Evolutionary conservation across 2,888 invertebrate species (phyloP).

Genomic region (Saturnia pavonia): DNA sequence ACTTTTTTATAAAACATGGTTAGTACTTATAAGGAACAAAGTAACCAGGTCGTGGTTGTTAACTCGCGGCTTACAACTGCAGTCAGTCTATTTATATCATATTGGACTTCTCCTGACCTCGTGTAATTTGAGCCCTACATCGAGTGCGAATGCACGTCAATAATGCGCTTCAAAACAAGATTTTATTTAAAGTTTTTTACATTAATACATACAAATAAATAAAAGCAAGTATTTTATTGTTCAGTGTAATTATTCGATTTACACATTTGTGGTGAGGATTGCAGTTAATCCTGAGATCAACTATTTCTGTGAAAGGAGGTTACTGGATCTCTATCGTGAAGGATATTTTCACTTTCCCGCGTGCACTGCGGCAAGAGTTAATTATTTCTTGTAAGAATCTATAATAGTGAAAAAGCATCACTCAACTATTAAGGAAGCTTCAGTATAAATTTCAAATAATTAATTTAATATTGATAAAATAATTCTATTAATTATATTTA

Average conservation of each 20-base stretch:
- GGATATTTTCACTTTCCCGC: neutral
- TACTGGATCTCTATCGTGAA: neutral
- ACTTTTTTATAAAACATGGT: slow-evolving; percentile 33
- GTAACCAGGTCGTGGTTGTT: slow-evolving; percentile 59
- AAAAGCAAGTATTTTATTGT: neutral
- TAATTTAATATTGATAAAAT: neutral
- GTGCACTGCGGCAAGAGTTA: neutral
- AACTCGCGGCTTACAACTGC: slow-evolving; percentile 35
- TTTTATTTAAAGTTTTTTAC: neutral
- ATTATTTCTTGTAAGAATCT: neutral
- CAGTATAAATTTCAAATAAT: neutral
- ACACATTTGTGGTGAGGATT: neutral
- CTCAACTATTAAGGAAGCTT: neutral
- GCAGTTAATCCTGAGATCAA: neutral
- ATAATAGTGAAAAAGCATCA: neutral
- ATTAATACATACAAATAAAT: neutral
- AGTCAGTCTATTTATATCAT: slow-evolving; percentile 55
- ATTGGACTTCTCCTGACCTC: slow-evolving; percentile 34
- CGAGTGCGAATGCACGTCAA: slow-evolving; percentile 20
- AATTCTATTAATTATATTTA: neutral
- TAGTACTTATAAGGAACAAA: slow-evolving; percentile 49
- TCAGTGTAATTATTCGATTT: neutral
- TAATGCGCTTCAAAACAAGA: neutral
- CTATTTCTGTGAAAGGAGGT: neutral
- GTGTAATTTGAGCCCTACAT: slow-evolving; percentile 16